Conservation (phyloP, 2,797 vertebrate genomes). For the Peromyscus attwateri region DNA sequence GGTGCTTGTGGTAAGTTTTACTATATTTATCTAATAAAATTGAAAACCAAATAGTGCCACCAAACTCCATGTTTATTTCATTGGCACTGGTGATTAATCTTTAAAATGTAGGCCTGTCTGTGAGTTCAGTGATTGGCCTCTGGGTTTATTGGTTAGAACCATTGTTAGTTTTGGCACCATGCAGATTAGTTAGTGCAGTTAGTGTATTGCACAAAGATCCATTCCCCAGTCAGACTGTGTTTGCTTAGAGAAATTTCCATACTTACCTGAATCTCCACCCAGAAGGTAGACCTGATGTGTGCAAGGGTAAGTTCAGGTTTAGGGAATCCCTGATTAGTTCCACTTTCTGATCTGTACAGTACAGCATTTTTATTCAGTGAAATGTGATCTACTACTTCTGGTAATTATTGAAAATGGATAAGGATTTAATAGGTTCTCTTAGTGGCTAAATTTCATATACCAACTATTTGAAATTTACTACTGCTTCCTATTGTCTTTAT, state of each 20-base stretch:
- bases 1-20: constrained; percentile 38
- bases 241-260: neutral
- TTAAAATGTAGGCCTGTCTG: neutral
- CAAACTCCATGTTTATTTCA: constrained; percentile 29
- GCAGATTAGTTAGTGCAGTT: neutral
- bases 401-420: constrained; percentile 47
- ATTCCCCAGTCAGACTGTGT: neutral
- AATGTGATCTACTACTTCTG: constrained; percentile 46
- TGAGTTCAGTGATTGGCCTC: neutral
- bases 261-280: constrained; percentile 41
- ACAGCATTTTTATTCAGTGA: constrained; percentile 13
- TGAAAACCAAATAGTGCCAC: constrained; percentile 61
- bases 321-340: neutral
- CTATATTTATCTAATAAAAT: constrained; percentile 44
- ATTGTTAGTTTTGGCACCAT: neutral
- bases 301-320: neutral
- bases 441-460: constrained; percentile 16
- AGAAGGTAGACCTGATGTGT: neutral
- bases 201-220: neutral
- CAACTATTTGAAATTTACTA: neutral
- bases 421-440: constrained; percentile 17
- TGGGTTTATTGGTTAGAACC: neutral
- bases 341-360: neutral
- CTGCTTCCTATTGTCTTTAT: neutral
- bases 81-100: constrained; percentile 20